A percentile compares a stretch with the other conserved stretches of the same genome.
Evolutionary conservation across 2,113 vertebrate genomes (phyloP).

Genomic region (Scomber japonicus): DNA sequence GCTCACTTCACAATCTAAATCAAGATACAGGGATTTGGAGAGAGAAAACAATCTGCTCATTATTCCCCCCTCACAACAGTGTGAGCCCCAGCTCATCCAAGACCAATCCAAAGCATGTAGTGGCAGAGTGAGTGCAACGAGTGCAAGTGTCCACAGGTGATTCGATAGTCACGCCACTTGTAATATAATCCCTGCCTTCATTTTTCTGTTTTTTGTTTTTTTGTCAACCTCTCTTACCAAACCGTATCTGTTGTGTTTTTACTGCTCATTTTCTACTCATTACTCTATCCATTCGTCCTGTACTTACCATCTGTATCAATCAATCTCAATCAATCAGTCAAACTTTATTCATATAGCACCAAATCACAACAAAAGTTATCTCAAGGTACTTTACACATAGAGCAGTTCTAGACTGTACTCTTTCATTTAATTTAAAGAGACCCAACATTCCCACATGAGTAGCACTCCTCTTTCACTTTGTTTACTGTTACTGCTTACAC

Average conservation of each 20-base stretch:
- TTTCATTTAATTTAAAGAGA: too few species aligned
- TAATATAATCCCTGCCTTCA: conserved; percentile 9
- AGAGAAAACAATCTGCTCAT: conserved; percentile 27
- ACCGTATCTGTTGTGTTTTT: background rate
- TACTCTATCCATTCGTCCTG: too few species aligned
- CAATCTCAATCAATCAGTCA: too few species aligned
- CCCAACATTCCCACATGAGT: too few species aligned
- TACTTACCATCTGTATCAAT: background rate
- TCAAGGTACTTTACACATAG: too few species aligned
- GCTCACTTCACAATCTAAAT: conserved; percentile 10
- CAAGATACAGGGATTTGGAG: conserved; percentile 16
- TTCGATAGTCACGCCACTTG: conserved; percentile 1
- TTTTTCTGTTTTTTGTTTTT: conserved; percentile 3
- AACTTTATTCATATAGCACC: too few species aligned
- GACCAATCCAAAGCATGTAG: conserved; percentile 3
- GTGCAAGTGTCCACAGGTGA: conserved; percentile 20
- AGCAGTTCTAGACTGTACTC: too few species aligned
- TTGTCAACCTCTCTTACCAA: background rate
- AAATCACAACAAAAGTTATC: too few species aligned
- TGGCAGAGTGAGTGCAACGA: background rate
- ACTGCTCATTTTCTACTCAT: too few species aligned
- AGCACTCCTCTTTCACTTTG: background rate
- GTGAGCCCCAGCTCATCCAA: background rate
- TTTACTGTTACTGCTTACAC: background rate
- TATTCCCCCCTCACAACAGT: conserved; percentile 12